These are phyloP conservation scores for Ornithoptera priamus DNA, from an alignment of 2,888 invertebrate genomes.

Conservation along the genomic window DNA sequence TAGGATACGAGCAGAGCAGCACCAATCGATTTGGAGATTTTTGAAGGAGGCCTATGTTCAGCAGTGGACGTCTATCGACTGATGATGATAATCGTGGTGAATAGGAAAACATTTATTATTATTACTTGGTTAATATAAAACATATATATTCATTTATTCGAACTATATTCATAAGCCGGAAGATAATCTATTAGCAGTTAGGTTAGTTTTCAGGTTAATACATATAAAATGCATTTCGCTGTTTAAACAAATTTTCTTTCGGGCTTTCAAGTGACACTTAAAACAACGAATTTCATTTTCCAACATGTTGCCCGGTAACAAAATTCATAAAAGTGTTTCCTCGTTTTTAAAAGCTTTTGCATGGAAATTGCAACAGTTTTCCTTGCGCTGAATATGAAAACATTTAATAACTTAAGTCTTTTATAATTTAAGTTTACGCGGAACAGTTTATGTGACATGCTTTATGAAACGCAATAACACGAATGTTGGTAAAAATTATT, in stretches of 20 bases:
- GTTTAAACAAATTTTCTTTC: not conserved
- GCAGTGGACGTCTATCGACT: too few species aligned
- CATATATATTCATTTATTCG: too few species aligned
- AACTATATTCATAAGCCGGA: too few species aligned
- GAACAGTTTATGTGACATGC: not conserved
- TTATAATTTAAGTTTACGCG: not conserved
- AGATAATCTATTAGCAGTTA: not conserved
- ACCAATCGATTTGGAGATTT: too few species aligned
- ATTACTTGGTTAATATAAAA: too few species aligned
- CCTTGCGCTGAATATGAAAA: not conserved
- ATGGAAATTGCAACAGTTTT: not conserved
- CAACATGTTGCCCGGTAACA: not conserved
- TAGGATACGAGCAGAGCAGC: too few species aligned
- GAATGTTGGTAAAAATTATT: not conserved
- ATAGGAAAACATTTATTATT: too few species aligned
- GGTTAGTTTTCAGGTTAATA: not conserved
- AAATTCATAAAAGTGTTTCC: conserved; percentile 1
- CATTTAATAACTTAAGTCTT: not conserved
- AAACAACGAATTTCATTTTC: conserved; percentile 12
- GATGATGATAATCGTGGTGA: too few species aligned
- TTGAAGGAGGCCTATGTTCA: too few species aligned
- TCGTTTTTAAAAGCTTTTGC: not conserved
- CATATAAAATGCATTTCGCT: conserved; percentile 1
- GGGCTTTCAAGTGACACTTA: conserved; percentile 6
- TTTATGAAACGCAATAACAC: not conserved